Percentiles rank a stretch among this genome's conserved stretches.
Conservation (phyloP, 2,888 invertebrate genomes). For the Orthosia gracilis region DNA sequence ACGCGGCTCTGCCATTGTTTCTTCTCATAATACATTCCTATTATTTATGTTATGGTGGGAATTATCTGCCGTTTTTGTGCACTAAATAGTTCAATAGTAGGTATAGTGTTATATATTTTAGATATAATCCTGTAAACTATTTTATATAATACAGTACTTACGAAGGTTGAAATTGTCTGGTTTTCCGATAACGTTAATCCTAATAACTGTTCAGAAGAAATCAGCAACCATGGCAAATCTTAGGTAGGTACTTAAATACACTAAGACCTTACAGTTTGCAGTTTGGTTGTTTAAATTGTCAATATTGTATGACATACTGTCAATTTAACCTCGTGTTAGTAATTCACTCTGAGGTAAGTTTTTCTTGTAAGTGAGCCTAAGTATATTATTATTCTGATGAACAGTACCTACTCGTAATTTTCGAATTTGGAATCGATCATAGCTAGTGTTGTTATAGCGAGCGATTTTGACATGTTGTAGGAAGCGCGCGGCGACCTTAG, state of each 20-base stretch:
- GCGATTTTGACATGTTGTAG: conserved; percentile 76
- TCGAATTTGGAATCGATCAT: conserved; percentile 56
- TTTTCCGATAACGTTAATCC: conserved; percentile 24
- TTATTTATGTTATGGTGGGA: conserved; percentile 2
- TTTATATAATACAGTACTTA: neutral
- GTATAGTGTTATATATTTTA: neutral
- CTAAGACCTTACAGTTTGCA: too few relatives aligned
- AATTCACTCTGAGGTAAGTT: too few relatives aligned
- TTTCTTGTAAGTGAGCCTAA: too few relatives aligned
- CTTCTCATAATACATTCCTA: conserved; percentile 18
- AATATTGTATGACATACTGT: too few relatives aligned
- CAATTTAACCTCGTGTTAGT: too few relatives aligned
- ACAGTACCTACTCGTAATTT: conserved; percentile 18
- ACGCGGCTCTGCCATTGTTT: conserved; percentile 19
- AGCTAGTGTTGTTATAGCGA: conserved; percentile 47
- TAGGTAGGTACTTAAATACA: neutral
- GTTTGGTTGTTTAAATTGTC: too few relatives aligned
- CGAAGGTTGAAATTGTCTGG: neutral
- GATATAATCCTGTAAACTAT: neutral
- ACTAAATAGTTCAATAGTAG: neutral
- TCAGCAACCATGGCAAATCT: neutral
- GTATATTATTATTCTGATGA: neutral
- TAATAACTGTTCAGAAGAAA: conserved; percentile 9
- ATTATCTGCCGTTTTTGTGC: neutral
- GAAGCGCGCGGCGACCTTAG: conserved; percentile 83